Base-by-base conservation (phyloP, 2,888 invertebrate genomes). In the Chrysolina oricalcia region DNA sequence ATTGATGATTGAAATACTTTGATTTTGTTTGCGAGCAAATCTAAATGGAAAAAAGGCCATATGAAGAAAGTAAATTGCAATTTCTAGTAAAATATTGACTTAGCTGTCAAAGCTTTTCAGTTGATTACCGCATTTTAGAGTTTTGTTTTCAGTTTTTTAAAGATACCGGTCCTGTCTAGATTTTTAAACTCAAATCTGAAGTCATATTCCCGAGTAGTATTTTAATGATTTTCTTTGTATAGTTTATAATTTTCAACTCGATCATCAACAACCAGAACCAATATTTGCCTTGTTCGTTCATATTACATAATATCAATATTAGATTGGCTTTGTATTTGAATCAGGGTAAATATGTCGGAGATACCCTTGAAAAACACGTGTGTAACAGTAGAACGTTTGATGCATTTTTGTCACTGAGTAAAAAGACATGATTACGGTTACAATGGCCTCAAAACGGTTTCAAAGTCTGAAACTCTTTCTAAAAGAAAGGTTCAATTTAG, bases 241-340 rank as follows among this genome's bases (percentile, higher is more conserved):
- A 15, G 13, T 23, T 5, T 10, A 53, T 21, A 5, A 3, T 53
- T 53, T 53, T 13, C 11, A 19, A 53, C 9, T 53, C 17, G 17
- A 17, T 53, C 50, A 50, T 9, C 17, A 21, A 13, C 64, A 41
- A 10, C 19, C 35, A n/a, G n/a, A 64, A 41, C 21, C 10, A 64
- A 41, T 19, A 64, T 64, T 64, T 64, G 64, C 17, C 35, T 19
- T 41, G 40, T 64, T 62, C 23, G 23, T 35, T 27, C 5, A 43
- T 17, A 23, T 64, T 40, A 19, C 9, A 13, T 40, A 64, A 15
- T 64, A 64, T 64, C 41, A 66, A 27, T 50, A n/a, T 10, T 19
- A 43, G 40, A 40, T 40, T 41, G 56, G 35, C 43, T 41, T 50
- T 68, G 53, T 35, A 17, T 53, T 17, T 11, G 35, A 41, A 15